Base-by-base conservation (phyloP, 1,140 invertebrate species). In the Bombus picipes region DNA sequence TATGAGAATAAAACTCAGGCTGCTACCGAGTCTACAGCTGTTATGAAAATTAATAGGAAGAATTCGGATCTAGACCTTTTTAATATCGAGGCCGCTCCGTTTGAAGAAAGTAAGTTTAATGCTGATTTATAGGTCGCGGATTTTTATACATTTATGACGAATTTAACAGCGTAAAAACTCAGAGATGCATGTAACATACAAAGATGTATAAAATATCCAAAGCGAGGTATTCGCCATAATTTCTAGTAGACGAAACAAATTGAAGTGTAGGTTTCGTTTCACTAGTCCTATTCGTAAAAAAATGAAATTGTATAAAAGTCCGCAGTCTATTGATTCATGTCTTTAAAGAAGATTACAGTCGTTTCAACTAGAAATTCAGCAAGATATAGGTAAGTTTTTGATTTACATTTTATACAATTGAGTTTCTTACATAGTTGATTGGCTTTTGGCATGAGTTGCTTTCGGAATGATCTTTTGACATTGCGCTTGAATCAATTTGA, bases 31-130 rank as follows among this genome's bases (percentile, higher is more conserved):
- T 87, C 91, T 3, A 93, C 94, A 0, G 91, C 88, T 15, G 91
- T 95, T 57, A 95, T 95, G 94, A 93, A 88, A 82, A 92, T 95
- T 32, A 87, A 87, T 53, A 82, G 85, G 47, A 92, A 90, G 66
- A 90, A 83, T 2, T 32, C 18, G 10, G 89, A 91, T 28, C 43
- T 91, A 1, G 92, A 93, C 76, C 78, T 92, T 22, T 89, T 89
- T 32, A 91, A 92, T 65, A 87, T 92, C 1, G 89, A 93, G 81
- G 72, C 88, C 43, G 85, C 90, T 12, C 89, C 92, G 0, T 92
- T 90, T 65, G 57, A 80, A 5, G 77, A 93, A 89, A 90, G 93
- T 94, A 90, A 92, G 88, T 89, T 34, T 62, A 5, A 15, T 1
- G 25, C 22, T 34, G 13, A 32, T 34, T 15, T 43, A n/a, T 18